A percentile compares a stretch with the other conserved stretches of the same genome.
These are phyloP conservation scores for Globodera rostochiensis DNA, from an alignment of 1,140 invertebrate species.

Conservation along the genomic window DNA sequence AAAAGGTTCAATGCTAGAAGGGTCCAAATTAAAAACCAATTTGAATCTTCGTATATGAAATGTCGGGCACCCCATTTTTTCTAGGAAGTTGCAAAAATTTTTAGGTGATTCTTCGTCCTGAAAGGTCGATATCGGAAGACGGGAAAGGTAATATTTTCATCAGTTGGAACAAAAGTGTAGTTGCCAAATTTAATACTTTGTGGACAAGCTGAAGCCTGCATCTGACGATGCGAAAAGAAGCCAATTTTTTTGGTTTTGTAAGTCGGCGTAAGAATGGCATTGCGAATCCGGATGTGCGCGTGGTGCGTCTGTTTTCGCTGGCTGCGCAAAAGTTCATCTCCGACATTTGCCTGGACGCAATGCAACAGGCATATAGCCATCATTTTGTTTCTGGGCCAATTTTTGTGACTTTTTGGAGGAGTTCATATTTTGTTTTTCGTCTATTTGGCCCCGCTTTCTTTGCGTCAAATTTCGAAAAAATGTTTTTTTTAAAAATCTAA, in stretches of 20 bases:
- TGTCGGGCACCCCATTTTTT: too few relatives aligned
- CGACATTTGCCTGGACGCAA: slow-evolving; percentile 92
- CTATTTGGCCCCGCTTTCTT: too few relatives aligned
- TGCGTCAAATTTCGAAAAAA: too few relatives aligned
- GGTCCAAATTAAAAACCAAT: too few relatives aligned
- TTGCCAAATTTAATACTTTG: not conserved
- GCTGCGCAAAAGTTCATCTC: slow-evolving; percentile 97
- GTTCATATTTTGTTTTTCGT: too few relatives aligned
- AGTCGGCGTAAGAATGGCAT: slow-evolving; percentile 84
- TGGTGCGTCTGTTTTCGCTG: slow-evolving; percentile 84
- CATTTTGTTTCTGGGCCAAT: slow-evolving; percentile 64
- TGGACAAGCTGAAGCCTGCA: too few relatives aligned
- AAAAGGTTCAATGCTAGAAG: not conserved
- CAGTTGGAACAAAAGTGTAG: not conserved
- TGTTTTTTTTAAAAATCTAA: too few relatives aligned
- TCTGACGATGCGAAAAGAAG: too few relatives aligned
- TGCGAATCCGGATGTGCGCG: slow-evolving; percentile 83
- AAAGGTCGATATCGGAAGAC: slow-evolving; percentile 8
- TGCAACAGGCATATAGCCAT: slow-evolving; percentile 92
- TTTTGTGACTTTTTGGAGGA: slow-evolving; percentile 16
- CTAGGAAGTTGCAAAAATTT: too few relatives aligned
- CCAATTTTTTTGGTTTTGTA: too few relatives aligned
- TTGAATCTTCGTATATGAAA: too few relatives aligned
- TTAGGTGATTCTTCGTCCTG: too few relatives aligned
- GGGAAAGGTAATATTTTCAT: not conserved